A percentile compares a stretch with the other conserved stretches of the same genome.
These are phyloP conservation scores for Glaucidium brasilianum DNA, from an alignment of 2,113 vertebrate species.

Conservation along the genomic window DNA sequence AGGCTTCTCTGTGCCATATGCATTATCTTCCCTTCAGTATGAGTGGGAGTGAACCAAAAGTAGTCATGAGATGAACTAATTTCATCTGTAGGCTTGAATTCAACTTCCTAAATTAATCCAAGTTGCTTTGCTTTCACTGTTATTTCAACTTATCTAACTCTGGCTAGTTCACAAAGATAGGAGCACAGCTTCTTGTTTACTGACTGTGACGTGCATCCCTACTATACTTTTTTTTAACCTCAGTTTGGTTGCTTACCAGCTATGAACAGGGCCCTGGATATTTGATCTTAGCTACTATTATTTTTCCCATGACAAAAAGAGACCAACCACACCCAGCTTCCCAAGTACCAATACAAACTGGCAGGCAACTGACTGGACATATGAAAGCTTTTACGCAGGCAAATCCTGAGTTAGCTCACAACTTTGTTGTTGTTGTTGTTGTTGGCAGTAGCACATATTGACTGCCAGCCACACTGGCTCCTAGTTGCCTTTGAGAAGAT, in stretches of 20 bases:
- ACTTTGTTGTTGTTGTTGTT: not conserved
- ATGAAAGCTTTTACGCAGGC: not conserved
- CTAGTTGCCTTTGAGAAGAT: not conserved
- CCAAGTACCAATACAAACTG: not conserved
- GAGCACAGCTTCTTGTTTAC: not conserved
- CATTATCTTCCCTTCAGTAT: not conserved
- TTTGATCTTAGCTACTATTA: not conserved
- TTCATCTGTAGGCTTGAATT: conserved; percentile 1
- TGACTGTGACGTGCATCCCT: not conserved
- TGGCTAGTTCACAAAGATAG: not conserved
- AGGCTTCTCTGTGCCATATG: conserved; percentile 17
- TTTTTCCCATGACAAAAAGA: not conserved
- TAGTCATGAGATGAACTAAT: conserved; percentile 4
- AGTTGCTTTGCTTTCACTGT: conserved; percentile 4
- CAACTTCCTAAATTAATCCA: conserved; percentile 21
- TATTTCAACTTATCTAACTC: not conserved
- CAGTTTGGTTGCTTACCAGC: not conserved
- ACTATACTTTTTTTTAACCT: not conserved
- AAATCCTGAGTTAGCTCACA: not conserved
- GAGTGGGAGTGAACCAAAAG: not conserved
- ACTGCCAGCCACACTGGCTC: not conserved
- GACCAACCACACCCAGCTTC: not conserved
- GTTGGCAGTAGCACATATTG: not conserved
- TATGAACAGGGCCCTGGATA: not conserved
- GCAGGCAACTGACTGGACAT: not conserved